A percentile compares a stretch with the other conserved stretches of the same genome.
Evolutionary conservation across 1,140 invertebrate genomes (phyloP).

Genomic region (Drosophila tristis): DNA sequence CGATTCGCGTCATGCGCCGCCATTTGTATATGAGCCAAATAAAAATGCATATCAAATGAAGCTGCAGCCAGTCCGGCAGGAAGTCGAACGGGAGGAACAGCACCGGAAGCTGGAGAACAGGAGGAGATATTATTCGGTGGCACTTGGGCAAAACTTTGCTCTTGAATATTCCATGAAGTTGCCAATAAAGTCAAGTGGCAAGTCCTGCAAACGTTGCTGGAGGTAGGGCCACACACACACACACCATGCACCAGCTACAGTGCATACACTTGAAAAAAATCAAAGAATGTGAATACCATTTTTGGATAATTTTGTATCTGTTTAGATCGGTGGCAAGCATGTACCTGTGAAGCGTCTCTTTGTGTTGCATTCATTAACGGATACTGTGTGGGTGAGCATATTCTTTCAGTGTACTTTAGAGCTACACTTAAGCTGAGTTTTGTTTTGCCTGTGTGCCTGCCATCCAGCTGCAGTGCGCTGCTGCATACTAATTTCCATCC

Average conservation of each 20-base stretch:
- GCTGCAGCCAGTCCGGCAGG: constrained; percentile 11
- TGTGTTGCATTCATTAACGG: too few relatives aligned
- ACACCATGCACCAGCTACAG: constrained; percentile 33
- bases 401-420: constrained; percentile 12
- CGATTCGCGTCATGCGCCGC: constrained; percentile 50
- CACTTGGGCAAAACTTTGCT: constrained; percentile 71
- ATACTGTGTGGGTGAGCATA: too few relatives aligned
- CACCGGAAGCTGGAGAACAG: not conserved
- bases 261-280: constrained; percentile 27
- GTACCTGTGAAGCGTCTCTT: too few relatives aligned
- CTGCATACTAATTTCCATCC: constrained; percentile 73
- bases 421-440: constrained; percentile 55
- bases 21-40: constrained; percentile 82
- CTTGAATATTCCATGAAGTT: constrained; percentile 83
- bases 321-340: too few relatives aligned
- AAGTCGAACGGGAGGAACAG: not conserved
- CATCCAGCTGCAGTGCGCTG: constrained; percentile 53
- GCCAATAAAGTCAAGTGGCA: constrained; percentile 82
- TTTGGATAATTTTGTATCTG: too few relatives aligned
- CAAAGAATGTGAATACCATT: too few relatives aligned
- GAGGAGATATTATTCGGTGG: constrained; percentile 55
- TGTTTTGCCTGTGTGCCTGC: constrained; percentile 40
- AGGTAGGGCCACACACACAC: not conserved
- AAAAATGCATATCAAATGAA: constrained; percentile 82
- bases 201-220: constrained; percentile 50